Percentiles rank a stretch among this genome's conserved stretches.
These are phyloP conservation scores for Keiferia lycopersicella DNA, from an alignment of 2,888 invertebrate genomes.

Conservation along the genomic window DNA sequence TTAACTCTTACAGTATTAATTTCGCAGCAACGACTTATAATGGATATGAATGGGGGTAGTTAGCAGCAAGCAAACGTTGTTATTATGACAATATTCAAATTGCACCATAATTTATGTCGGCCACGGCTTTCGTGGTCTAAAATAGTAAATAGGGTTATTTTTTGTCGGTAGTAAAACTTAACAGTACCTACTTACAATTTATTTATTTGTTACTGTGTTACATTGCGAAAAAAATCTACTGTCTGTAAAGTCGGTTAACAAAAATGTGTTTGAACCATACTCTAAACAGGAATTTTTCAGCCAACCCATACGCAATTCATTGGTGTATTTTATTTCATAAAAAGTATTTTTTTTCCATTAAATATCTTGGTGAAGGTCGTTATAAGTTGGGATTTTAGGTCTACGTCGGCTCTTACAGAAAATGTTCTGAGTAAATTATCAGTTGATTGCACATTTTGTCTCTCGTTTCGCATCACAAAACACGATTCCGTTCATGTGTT, in stretches of 20 bases:
- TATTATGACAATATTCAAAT: constrained; percentile 28
- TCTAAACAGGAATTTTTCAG: too few species aligned
- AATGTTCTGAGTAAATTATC: neutral
- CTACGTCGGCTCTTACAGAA: neutral
- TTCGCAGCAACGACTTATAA: constrained; percentile 16
- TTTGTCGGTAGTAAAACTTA: too few species aligned
- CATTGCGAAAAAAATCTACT: too few species aligned
- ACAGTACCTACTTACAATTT: too few species aligned
- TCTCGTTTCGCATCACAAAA: constrained; percentile 20
- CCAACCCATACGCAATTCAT: too few species aligned
- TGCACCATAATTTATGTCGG: constrained; percentile 5
- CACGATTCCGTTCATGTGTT: constrained; percentile 24
- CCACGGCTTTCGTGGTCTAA: neutral
- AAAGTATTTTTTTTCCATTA: too few species aligned
- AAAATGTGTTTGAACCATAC: too few species aligned
- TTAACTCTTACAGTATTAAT: constrained; percentile 32
- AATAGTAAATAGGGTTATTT: neutral
- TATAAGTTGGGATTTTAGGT: neutral
- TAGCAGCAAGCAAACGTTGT: constrained; percentile 22
- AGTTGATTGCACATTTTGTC: constrained; percentile 30
- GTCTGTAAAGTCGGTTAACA: too few species aligned
- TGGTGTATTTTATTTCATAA: too few species aligned
- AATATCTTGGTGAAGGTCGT: too few species aligned
- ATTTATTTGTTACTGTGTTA: too few species aligned
- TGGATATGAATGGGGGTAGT: constrained; percentile 21